Conservation (phyloP, 1,140 invertebrate genomes). For the Octopus bimaculoides region DNA sequence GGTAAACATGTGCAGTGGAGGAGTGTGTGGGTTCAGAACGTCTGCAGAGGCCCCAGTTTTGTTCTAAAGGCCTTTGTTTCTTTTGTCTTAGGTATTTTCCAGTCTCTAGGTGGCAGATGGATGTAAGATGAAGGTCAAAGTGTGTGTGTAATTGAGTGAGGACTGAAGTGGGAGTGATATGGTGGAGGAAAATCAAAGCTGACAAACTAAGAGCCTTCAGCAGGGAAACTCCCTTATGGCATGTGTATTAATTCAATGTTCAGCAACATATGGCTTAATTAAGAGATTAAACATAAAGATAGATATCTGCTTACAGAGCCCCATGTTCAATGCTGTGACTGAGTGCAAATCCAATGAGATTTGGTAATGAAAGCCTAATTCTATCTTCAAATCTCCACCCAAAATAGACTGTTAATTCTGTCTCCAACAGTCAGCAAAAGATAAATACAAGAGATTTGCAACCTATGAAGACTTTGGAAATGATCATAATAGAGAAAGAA, state of each 20-base stretch:
- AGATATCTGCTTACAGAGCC: conserved; percentile 9
- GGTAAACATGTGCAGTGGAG: conserved; percentile 24
- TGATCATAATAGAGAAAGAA: conserved; percentile 5
- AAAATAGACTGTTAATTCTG: background rate
- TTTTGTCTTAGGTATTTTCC: conserved; percentile 24
- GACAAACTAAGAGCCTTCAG: conserved; percentile 11
- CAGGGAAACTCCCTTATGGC: conserved; percentile 14
- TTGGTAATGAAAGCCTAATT: conserved; percentile 9
- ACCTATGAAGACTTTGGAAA: background rate
- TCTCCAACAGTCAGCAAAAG: background rate
- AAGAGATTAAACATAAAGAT: conserved; percentile 19
- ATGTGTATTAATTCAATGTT: conserved; percentile 12
- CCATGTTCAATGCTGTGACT: conserved; percentile 8
- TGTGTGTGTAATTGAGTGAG: conserved; percentile 22
- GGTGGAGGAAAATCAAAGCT: conserved; percentile 11
- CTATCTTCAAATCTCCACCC: conserved; percentile 8
- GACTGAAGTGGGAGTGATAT: conserved; percentile 14
- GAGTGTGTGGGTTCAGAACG: conserved; percentile 11
- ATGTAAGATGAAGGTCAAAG: conserved; percentile 23
- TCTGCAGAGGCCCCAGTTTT: conserved; percentile 20
- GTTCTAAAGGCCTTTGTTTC: conserved; percentile 25
- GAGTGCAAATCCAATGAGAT: conserved; percentile 11
- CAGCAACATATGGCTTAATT: conserved; percentile 28
- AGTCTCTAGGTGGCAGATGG: conserved; percentile 27
- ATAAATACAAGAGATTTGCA: conserved; percentile 6